Percentiles rank a stretch among this genome's conserved stretches.
Conservation (phyloP, 2,113 vertebrate species). For the Castor canadensis region DNA sequence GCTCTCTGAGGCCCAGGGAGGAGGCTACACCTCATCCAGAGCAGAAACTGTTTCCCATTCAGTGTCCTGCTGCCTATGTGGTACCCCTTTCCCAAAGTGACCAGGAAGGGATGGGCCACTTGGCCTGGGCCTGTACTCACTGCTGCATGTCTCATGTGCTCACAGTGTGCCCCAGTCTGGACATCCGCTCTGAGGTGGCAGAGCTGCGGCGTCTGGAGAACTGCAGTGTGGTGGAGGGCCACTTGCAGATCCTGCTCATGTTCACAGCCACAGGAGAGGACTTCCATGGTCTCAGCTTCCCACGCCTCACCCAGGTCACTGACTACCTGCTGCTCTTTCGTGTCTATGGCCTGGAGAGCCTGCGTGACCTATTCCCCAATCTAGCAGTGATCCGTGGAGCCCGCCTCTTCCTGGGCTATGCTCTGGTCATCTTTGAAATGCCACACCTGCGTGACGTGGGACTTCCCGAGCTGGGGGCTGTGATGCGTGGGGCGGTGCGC, state of each 20-base stretch:
- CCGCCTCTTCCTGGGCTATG: conserved; percentile 87
- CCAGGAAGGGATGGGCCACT: background rate
- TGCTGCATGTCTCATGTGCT: background rate
- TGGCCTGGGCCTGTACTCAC: background rate
- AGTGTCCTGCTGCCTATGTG: background rate
- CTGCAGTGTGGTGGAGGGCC: conserved; percentile 88
- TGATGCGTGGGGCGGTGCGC: conserved; percentile 83
- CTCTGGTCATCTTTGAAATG: conserved; percentile 89
- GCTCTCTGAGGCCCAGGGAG: background rate
- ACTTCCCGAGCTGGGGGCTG: conserved; percentile 81
- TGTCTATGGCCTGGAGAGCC: conserved; percentile 87
- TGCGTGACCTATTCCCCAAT: conserved; percentile 89
- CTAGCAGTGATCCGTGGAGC: conserved; percentile 85
- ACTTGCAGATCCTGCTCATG: conserved; percentile 89
- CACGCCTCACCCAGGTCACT: conserved; percentile 86
- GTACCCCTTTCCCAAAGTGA: background rate
- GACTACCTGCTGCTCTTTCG: conserved; percentile 90
- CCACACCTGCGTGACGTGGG: conserved; percentile 86
- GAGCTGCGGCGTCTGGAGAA: conserved; percentile 87
- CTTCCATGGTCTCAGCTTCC: conserved; percentile 86
- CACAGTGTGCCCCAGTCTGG: conserved; percentile 88
- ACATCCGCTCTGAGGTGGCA: conserved; percentile 85
- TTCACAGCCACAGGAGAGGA: conserved; percentile 86
- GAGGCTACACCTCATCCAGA: background rate
- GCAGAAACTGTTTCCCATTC: background rate